Percentiles rank a stretch among this genome's conserved stretches.
Conservation (phyloP, 2,888 invertebrate species). For the Lepeophtheirus nordmannii region DNA sequence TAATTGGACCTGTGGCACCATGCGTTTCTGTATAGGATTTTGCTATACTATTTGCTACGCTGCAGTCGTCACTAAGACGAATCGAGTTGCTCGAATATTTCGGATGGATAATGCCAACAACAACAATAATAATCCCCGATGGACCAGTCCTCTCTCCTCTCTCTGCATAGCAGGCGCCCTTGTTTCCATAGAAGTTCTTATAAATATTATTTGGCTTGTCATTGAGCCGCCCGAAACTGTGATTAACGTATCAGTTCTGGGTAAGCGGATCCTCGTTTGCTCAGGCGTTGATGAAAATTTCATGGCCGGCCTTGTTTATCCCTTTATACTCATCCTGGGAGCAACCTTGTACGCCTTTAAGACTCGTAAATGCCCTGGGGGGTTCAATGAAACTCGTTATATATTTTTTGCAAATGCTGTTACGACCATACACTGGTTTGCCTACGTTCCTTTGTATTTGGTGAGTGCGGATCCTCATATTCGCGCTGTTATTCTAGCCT, state of each 20-base stretch:
- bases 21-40: constrained; percentile 41
- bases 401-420: constrained; percentile 44
- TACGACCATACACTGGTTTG: constrained; percentile 43
- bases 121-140: constrained; percentile 15
- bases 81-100: constrained; percentile 43
- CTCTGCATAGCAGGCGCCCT: constrained; percentile 40
- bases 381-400: constrained; percentile 44
- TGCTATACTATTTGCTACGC: constrained; percentile 43
- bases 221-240: constrained; percentile 37
- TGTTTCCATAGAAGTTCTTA: constrained; percentile 38
- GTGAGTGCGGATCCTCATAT: constrained; percentile 39
- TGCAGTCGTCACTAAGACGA: constrained; percentile 43
- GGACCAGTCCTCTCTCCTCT: constrained; percentile 37
- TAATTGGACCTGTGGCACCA: constrained; percentile 37
- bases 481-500: constrained; percentile 40
- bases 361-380: constrained; percentile 44
- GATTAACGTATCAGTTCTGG: constrained; percentile 33
- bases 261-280: constrained; percentile 22
- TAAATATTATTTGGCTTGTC: constrained; percentile 39
- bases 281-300: constrained; percentile 9
- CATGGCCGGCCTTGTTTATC: constrained; percentile 40
- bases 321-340: constrained; percentile 39
- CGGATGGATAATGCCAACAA: constrained; percentile 32
- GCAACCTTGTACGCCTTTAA: constrained; percentile 43
- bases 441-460: constrained; percentile 42